Base-by-base conservation (phyloP, 2,888 invertebrate species). In the Chalcis sispes region DNA sequence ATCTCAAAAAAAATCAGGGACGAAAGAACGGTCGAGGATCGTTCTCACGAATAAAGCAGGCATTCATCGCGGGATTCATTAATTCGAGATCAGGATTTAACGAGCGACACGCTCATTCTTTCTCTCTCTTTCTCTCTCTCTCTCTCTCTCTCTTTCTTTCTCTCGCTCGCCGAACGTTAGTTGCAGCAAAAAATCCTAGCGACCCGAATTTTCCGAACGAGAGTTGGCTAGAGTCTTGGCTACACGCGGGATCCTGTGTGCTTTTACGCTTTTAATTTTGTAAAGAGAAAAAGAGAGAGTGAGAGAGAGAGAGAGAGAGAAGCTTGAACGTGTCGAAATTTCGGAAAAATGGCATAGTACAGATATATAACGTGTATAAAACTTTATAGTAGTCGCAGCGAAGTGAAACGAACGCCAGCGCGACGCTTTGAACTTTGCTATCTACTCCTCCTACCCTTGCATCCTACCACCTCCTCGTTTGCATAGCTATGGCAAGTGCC, bases 51-150 rank as follows among this genome's bases (percentile, higher is more conserved):
- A n/a, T n/a, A n/a, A n/a, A n/a, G n/a, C n/a, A n/a, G n/a, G 25
- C 61, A 36, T 70, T 50, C 58, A 59, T 48, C 50, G n/a, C n/a
- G 69, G 59, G 61, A 70, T 40, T 70, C 59, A 52, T 70, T 61
- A 61, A 52, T 52, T 29, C 42, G 62, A 70, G 62, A 70, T 61
- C 59, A 61, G 15, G 50, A 36, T 61, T n/a, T 50, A 61, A 70
- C 70, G 61, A 70, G 70, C 59, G 52, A 42, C 27, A 8, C 40
- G 20, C 20, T 20, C 40, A 2, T 20, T 1, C 59, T n/a, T n/a
- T n/a, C n/a, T n/a, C n/a, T n/a, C n/a, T n/a, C n/a, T n/a, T n/a
- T n/a, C n/a, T n/a, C n/a, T n/a, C n/a, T n/a, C n/a, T n/a, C n/a
- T n/a, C n/a, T n/a, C n/a, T n/a, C n/a, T n/a, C n/a, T n/a, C n/a